A percentile compares a stretch with the other conserved stretches of the same genome.
phyloP scores from a whole-genome alignment of 2,113 vertebrate genomes.

The Mugil cephalus region DNA sequence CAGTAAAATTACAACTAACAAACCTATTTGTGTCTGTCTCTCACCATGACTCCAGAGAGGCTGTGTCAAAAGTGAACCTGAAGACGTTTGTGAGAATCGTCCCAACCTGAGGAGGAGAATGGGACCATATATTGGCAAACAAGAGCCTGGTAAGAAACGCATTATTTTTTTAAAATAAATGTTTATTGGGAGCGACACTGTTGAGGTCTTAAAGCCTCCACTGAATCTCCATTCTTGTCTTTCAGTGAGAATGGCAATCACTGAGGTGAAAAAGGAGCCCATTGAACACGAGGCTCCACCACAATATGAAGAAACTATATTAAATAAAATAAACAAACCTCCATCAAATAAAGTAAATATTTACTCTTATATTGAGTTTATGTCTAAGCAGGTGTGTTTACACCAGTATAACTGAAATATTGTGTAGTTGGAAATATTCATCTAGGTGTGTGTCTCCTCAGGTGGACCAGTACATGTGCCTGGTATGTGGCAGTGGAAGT shows the following conservation, averaged over 20 bases:
- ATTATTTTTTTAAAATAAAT: background rate
- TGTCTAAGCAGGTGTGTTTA: background rate
- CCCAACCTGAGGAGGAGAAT: slow-evolving; percentile 94
- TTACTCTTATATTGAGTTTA: background rate
- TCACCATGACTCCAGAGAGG: slow-evolving; percentile 62
- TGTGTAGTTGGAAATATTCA: background rate
- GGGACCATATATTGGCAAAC: slow-evolving; percentile 88
- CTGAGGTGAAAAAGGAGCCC: slow-evolving; percentile 84
- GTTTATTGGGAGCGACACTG: background rate
- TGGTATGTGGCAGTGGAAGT: slow-evolving; percentile 91
- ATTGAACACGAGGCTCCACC: slow-evolving; percentile 75
- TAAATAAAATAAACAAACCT: slow-evolving; percentile 81
- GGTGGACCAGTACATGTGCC: slow-evolving; percentile 97
- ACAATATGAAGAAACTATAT: slow-evolving; percentile 81
- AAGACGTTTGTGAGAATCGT: slow-evolving; percentile 85
- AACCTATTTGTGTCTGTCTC: background rate
- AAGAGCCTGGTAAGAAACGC: slow-evolving; percentile 86
- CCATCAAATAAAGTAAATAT: slow-evolving; percentile 82
- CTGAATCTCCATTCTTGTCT: slow-evolving; percentile 36
- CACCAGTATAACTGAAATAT: background rate
- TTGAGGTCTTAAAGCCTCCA: slow-evolving; percentile 5
- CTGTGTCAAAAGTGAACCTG: slow-evolving; percentile 87
- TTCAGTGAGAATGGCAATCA: slow-evolving; percentile 85
- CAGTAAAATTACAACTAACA: background rate
- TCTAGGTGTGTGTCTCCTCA: slow-evolving; percentile 56